A percentile compares a stretch with the other conserved stretches of the same genome.
These are phyloP conservation scores for Yponomeuta malinellus DNA, from an alignment of 2,888 invertebrate genomes.

Conservation along the genomic window DNA sequence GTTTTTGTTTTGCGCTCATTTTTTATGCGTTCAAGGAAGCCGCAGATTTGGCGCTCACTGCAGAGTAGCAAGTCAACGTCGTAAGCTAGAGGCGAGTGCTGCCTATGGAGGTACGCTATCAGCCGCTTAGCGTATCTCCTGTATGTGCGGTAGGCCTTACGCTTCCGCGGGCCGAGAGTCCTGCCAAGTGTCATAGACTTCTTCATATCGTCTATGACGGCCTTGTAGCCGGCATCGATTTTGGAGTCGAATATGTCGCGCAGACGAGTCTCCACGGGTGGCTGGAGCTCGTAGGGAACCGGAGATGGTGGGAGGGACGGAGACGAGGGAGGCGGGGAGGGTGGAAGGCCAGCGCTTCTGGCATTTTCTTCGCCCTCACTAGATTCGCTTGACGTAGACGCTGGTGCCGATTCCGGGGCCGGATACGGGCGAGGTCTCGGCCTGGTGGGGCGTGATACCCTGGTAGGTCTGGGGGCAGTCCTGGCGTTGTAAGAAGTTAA, in stretches of 20 bases:
- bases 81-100: slow-evolving; percentile 69
- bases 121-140: slow-evolving; percentile 66
- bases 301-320: slow-evolving; percentile 65
- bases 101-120: slow-evolving; percentile 64
- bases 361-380: slow-evolving; percentile 65
- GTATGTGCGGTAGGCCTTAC: slow-evolving; percentile 68
- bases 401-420: slow-evolving; percentile 44
- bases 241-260: slow-evolving; percentile 69
- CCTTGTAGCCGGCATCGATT: slow-evolving; percentile 72
- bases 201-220: slow-evolving; percentile 73
- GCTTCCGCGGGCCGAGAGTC: slow-evolving; percentile 60
- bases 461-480: slow-evolving; percentile 61
- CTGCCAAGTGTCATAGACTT: slow-evolving; percentile 72
- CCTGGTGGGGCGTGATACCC: slow-evolving; percentile 49
- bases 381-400: slow-evolving; percentile 65
- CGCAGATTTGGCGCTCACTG: slow-evolving; percentile 66
- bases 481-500: slow-evolving; percentile 70
- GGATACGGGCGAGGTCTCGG: slow-evolving; percentile 58
- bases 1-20: slow-evolving; percentile 69
- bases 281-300: slow-evolving; percentile 60
- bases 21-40: slow-evolving; percentile 63
- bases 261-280: slow-evolving; percentile 59
- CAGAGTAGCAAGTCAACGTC: slow-evolving; percentile 69
- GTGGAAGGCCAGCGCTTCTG: slow-evolving; percentile 48
- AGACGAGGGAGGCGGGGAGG: slow-evolving; percentile 64